phyloP scores from a whole-genome alignment of 2,113 vertebrate species.

The Tretioscincus oriximinensis region DNA sequence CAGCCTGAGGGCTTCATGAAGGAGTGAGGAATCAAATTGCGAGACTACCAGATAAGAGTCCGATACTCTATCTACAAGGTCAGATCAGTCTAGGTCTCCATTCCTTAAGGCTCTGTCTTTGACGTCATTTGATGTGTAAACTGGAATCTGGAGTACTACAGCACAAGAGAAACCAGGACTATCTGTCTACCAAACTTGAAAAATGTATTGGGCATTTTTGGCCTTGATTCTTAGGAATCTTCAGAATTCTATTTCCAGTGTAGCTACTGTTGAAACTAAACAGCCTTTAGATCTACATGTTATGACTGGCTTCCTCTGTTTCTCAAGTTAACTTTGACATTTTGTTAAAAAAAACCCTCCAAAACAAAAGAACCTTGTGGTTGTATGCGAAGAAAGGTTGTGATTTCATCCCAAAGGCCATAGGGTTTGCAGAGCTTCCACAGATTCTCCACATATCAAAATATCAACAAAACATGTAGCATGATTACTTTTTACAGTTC shows the following conservation, averaged over 20 bases:
- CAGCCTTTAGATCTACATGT: too few relatives aligned
- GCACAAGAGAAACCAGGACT: too few relatives aligned
- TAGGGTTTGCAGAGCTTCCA: not conserved
- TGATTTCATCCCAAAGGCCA: not conserved
- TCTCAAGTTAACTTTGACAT: too few relatives aligned
- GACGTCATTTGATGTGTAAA: too few relatives aligned
- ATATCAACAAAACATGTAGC: constrained; percentile 2
- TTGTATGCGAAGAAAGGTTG: not conserved
- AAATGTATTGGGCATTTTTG: not conserved
- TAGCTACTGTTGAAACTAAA: not conserved
- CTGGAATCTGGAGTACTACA: too few relatives aligned
- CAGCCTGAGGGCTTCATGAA: too few relatives aligned
- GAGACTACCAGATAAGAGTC: too few relatives aligned
- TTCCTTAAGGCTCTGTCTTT: too few relatives aligned
- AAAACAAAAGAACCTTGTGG: not conserved
- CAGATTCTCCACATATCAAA: not conserved
- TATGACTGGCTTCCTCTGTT: too few relatives aligned
- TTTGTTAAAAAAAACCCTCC: not conserved
- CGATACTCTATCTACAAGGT: too few relatives aligned
- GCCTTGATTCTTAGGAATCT: not conserved
- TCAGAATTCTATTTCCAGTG: not conserved
- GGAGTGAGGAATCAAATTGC: too few relatives aligned
- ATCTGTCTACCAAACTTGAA: not conserved
- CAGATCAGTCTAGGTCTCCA: too few relatives aligned
- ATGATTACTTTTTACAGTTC: constrained; percentile 29